Conservation (phyloP, 1,140 invertebrate species). For the Acromyrmex heyeri region DNA sequence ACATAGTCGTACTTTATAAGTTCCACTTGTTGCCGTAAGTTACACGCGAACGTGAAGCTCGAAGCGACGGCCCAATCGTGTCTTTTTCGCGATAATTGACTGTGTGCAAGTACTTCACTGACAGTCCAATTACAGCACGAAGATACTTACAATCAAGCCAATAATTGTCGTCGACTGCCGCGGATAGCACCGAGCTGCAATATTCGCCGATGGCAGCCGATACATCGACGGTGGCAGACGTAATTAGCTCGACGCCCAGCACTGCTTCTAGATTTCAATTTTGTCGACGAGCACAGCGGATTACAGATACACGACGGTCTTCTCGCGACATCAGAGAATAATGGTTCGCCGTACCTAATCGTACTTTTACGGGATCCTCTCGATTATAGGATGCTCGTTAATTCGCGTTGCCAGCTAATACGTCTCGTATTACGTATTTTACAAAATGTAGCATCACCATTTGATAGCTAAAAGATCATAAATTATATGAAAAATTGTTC, state of each 20-base stretch:
- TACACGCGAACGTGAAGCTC: constrained; percentile 23
- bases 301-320: constrained; percentile 65
- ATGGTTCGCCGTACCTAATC: constrained; percentile 64
- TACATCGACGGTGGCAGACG: constrained; percentile 69
- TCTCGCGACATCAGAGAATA: constrained; percentile 44
- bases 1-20: background rate
- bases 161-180: constrained; percentile 68
- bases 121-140: constrained; percentile 66
- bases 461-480: background rate
- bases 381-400: constrained; percentile 31
- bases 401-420: background rate
- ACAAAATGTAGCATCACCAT: background rate
- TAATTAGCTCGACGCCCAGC: constrained; percentile 66
- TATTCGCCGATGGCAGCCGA: constrained; percentile 64
- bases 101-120: constrained; percentile 11
- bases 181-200: constrained; percentile 64
- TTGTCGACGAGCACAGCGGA: constrained; percentile 60
- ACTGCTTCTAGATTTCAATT: constrained; percentile 74
- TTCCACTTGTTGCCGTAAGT: constrained; percentile 48
- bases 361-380: constrained; percentile 11
- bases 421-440: background rate
- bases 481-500: too few species aligned
- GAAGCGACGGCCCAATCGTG: constrained; percentile 11
- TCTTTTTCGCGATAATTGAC: constrained; percentile 41
- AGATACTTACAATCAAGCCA: constrained; percentile 64